Conservation (phyloP, 2,113 vertebrate genomes). For the Cettia cetti region DNA sequence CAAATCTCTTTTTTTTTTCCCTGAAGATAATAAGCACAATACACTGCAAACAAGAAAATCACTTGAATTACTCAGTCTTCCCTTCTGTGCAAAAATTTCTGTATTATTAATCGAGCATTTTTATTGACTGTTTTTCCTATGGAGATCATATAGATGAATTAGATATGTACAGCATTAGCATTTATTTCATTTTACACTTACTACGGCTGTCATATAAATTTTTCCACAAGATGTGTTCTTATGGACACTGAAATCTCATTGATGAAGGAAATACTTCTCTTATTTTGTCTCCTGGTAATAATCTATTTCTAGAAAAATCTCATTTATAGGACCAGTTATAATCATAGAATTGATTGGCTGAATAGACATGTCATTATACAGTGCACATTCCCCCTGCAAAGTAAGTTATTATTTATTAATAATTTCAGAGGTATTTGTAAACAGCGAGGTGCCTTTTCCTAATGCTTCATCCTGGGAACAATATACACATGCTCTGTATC, state of each 20-base stretch:
- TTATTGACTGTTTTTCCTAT: not conserved
- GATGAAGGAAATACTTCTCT: not conserved
- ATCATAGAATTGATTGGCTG: not conserved
- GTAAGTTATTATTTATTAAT: not conserved
- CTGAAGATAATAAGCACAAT: not conserved
- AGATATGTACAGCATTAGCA: not conserved
- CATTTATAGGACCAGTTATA: not conserved
- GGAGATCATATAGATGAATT: not conserved
- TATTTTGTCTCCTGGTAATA: not conserved
- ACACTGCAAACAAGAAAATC: not conserved
- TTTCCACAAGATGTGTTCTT: not conserved
- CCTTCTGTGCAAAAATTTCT: not conserved
- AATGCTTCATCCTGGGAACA: not conserved
- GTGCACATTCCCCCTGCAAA: not conserved
- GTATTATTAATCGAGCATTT: not conserved
- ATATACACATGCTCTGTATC: fast-evolving
- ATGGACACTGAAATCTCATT: not conserved
- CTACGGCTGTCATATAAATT: not conserved
- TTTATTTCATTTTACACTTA: not conserved
- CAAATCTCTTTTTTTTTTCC: not conserved
- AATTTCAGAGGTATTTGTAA: not conserved
- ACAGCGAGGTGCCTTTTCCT: not conserved
- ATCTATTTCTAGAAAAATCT: not conserved
- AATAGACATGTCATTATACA: not conserved
- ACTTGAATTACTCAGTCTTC: not conserved